Evolutionary conservation across 2,113 vertebrate species (phyloP), one percentile per base, ranked within the genome.

Genomic region (Propithecus coquereli): DNA sequence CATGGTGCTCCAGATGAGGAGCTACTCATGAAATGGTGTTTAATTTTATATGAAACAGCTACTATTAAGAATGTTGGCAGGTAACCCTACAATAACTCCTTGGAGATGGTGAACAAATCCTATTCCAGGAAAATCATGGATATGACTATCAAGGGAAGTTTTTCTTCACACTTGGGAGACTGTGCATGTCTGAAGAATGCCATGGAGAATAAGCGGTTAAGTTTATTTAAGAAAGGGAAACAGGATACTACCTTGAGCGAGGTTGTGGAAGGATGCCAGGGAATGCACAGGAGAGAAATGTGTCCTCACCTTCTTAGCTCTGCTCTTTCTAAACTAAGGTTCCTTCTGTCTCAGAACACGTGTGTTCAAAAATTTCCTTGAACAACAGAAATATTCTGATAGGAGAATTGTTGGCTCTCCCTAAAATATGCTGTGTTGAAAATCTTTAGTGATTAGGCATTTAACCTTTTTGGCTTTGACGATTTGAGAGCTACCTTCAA

Each of bases 11-110:
- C 65, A 85, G 25, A 16, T 76, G 32, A 79, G 40, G 54, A 57
- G 43, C 50, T 73, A 25, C 79, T 89, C 32, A 18, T 11, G 5
- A 80, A 59, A 27, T 66, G 8, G 76, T 74, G 54, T 84, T 90
- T 66, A 63, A 52, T 83, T 43, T 93, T 84, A 85, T 85, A 77
- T 73, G 40, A 90, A 93, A 82, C 32, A 87, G 79, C 83, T 82
- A 8, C 13, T 34, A 32, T 71, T 91, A 25, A 87, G 66, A 93
- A 73, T 20, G 14, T 73, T 32, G 66, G 11, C 40, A 66, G 65
- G 30, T 88, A 71, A 94, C 57, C 45, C 10, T 8, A 11, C 25
- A 83, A 68, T 1, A 18, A 43, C 30, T 80, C 45, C 32, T 52
- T 73, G 47, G 43, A 22, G 54, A n/a, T 61, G 16, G n/a, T 52